These are phyloP conservation scores for Anthophora plumipes DNA, from an alignment of 2,888 invertebrate genomes.

Conservation along the genomic window DNA sequence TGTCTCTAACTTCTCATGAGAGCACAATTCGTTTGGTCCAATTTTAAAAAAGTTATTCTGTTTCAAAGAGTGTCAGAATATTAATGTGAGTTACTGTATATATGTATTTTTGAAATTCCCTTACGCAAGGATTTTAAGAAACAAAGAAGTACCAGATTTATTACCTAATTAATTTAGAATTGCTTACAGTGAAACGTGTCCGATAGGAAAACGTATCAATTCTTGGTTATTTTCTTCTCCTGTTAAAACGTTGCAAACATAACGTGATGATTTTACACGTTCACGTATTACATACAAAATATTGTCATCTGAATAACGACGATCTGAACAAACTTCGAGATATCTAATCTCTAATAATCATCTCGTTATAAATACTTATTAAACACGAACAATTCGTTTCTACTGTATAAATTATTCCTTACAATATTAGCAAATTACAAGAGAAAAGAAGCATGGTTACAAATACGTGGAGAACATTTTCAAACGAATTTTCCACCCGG, in stretches of 20 bases:
- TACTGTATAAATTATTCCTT: constrained; percentile 10
- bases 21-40: too few relatives aligned
- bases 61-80: too few relatives aligned
- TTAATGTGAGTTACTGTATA: too few relatives aligned
- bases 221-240: constrained; percentile 22
- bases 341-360: constrained; percentile 8
- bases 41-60: too few relatives aligned
- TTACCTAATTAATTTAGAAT: constrained; percentile 39
- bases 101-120: neutral
- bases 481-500: neutral
- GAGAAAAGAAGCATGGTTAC: neutral
- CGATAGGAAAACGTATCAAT: constrained; percentile 6
- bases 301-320: neutral
- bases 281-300: constrained; percentile 8
- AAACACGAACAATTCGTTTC: neutral
- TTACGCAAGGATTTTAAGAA: neutral
- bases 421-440: neutral
- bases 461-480: neutral
- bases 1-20: too few relatives aligned
- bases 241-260: constrained; percentile 8
- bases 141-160: constrained; percentile 5
- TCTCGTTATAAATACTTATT: constrained; percentile 10
- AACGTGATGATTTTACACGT: neutral
- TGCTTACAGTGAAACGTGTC: constrained; percentile 31
- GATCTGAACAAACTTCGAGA: neutral